Conservation (phyloP, 2,888 invertebrate genomes). For the Thera britannica region DNA sequence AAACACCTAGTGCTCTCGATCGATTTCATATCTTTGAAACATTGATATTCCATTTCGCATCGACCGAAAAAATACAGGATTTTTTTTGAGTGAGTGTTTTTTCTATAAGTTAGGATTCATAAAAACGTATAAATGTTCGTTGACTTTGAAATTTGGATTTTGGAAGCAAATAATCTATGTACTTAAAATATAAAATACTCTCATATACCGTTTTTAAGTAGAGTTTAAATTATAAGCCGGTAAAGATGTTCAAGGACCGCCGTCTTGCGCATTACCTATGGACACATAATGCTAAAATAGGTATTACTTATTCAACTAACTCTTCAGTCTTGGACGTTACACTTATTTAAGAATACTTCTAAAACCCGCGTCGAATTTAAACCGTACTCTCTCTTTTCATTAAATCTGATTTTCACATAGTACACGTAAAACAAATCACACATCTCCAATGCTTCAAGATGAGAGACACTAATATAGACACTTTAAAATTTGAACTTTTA, state of each 20-base stretch:
- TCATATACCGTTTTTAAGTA: conserved; percentile 34
- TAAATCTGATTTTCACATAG: conserved; percentile 31
- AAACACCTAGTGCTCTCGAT: conserved; percentile 47
- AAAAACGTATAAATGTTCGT: conserved; percentile 82
- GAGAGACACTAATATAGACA: conserved; percentile 40
- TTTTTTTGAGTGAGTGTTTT: conserved; percentile 55
- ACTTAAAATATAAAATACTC: conserved; percentile 52
- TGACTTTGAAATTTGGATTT: conserved; percentile 75
- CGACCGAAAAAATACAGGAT: conserved; percentile 34
- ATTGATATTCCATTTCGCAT: conserved; percentile 26
- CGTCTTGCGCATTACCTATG: conserved; percentile 75
- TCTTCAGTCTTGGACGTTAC: conserved; percentile 85
- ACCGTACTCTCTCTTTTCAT: conserved; percentile 55
- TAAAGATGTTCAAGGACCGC: conserved; percentile 50
- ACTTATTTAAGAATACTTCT: conserved; percentile 82
- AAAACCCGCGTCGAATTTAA: conserved; percentile 81
- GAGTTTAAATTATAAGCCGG: conserved; percentile 47
- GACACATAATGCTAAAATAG: conserved; percentile 82
- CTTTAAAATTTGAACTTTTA: conserved; percentile 51
- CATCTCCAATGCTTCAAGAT: conserved; percentile 44
- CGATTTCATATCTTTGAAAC: conserved; percentile 44
- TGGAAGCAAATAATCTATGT: conserved; percentile 73
- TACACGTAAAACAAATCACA: conserved; percentile 50
- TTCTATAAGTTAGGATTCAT: conserved; percentile 60
- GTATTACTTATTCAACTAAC: conserved; percentile 82